Conservation (phyloP, 2,113 vertebrate species). For the Sorex fumeus region DNA sequence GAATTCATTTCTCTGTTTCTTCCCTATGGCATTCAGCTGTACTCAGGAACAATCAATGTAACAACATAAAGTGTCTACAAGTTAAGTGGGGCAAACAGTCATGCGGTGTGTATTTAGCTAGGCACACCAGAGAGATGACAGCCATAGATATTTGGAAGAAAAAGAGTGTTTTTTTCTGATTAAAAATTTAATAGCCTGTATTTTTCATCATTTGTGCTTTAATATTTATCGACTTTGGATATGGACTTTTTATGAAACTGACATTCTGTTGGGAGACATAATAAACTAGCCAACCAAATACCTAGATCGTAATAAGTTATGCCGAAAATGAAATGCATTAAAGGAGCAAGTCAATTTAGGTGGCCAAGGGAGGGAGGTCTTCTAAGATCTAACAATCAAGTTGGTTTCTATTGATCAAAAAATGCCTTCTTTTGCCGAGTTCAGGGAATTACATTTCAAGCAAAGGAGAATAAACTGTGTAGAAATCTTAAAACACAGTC, state of each 20-base stretch:
- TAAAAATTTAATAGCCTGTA: not conserved
- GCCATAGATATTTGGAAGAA: not conserved
- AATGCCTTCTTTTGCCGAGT: not conserved
- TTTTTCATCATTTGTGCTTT: slow-evolving; percentile 25
- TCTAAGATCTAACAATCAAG: not conserved
- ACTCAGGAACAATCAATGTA: not conserved
- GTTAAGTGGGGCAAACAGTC: not conserved
- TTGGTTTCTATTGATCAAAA: not conserved
- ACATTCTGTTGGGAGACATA: not conserved
- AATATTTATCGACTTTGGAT: slow-evolving; percentile 10
- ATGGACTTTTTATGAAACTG: slow-evolving; percentile 32
- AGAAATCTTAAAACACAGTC: not conserved
- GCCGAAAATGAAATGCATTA: slow-evolving; percentile 1
- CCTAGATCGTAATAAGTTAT: not conserved
- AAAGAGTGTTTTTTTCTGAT: not conserved
- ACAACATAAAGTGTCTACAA: not conserved
- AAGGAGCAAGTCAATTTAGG: not conserved
- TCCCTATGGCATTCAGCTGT: not conserved
- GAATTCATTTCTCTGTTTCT: not conserved
- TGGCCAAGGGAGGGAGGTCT: not conserved
- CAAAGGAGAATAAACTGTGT: not conserved
- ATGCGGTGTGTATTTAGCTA: not conserved
- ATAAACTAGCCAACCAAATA: slow-evolving; percentile 4
- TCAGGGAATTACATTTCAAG: not conserved
- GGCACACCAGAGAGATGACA: not conserved